Conservation (phyloP, 1,140 invertebrate genomes). For the Monochamus saltuarius region DNA sequence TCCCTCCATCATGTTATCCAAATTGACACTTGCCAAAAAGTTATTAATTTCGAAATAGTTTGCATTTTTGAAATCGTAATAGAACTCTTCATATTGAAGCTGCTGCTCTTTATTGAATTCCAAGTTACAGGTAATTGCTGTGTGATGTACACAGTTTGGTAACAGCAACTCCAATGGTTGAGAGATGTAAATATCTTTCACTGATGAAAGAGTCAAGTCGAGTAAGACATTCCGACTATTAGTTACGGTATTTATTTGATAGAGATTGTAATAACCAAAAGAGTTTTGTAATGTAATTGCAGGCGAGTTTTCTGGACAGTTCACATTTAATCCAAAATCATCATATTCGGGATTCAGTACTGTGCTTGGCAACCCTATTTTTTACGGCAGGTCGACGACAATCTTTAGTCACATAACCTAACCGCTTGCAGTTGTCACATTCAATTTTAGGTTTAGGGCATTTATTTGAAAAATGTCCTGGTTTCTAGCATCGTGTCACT, state of each 20-base stretch:
- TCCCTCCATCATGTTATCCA: too few relatives aligned
- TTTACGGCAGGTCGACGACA: too few relatives aligned
- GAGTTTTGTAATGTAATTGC: background rate
- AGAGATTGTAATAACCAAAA: constrained; percentile 5
- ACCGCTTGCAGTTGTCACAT: too few relatives aligned
- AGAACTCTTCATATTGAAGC: background rate
- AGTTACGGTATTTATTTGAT: background rate
- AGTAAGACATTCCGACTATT: background rate
- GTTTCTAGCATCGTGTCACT: too few relatives aligned
- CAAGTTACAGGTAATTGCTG: background rate
- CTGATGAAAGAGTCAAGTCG: constrained; percentile 2
- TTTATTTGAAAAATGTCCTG: too few relatives aligned
- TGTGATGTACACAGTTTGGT: background rate
- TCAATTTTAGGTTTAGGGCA: too few relatives aligned
- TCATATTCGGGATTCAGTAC: too few relatives aligned
- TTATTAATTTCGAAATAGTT: background rate
- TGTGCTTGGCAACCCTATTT: too few relatives aligned
- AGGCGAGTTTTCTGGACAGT: constrained; percentile 4
- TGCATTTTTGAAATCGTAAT: constrained; percentile 8
- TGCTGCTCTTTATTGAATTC: background rate
- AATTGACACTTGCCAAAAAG: background rate
- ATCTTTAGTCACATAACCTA: too few relatives aligned
- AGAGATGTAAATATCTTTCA: background rate
- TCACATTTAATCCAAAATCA: constrained; percentile 4
- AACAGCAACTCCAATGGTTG: background rate